Percentiles rank a stretch among this genome's conserved stretches.
Conservation (phyloP, 2,888 invertebrate genomes). For the Chouioia cunea region DNA sequence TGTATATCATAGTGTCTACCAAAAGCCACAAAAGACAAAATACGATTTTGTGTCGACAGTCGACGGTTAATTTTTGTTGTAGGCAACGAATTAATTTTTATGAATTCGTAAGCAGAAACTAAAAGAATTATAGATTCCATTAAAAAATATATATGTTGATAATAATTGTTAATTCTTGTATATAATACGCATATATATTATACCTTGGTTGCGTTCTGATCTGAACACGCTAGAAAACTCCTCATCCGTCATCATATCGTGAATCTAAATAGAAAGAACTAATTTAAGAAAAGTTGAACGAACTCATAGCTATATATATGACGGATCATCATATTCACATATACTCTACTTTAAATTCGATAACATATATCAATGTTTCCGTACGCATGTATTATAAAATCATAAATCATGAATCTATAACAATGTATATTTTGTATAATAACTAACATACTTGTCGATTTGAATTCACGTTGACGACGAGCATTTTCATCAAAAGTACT, state of each 20-base stretch:
- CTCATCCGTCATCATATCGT: conserved; percentile 36
- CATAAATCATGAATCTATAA: too few relatives aligned
- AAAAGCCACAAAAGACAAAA: conserved; percentile 44
- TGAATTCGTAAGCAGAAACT: conserved; percentile 36
- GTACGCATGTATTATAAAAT: too few relatives aligned
- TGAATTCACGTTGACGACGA: too few relatives aligned
- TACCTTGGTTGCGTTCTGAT: conserved; percentile 30
- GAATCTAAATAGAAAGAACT: conserved; percentile 22
- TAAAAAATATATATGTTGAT: not conserved
- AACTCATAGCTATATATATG: not conserved
- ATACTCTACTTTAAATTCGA: too few relatives aligned
- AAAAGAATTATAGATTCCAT: not conserved
- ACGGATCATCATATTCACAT: not conserved
- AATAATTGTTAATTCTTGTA: not conserved
- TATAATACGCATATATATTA: not conserved
- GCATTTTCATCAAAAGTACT: too few relatives aligned
- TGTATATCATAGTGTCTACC: conserved; percentile 31
- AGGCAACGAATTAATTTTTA: conserved; percentile 21
- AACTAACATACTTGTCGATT: too few relatives aligned
- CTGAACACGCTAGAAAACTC: conserved; percentile 38
- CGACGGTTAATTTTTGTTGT: conserved; percentile 7
- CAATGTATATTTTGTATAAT: not conserved
- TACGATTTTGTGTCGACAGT: conserved; percentile 20
- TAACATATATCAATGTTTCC: too few relatives aligned
- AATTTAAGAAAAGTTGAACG: not conserved